Percentiles rank a stretch among this genome's conserved stretches.
These are phyloP conservation scores for Theonella swinhoei DNA, from an alignment of 37 sponge, comb jelly and placozoan genomes.

Conservation along the genomic window DNA sequence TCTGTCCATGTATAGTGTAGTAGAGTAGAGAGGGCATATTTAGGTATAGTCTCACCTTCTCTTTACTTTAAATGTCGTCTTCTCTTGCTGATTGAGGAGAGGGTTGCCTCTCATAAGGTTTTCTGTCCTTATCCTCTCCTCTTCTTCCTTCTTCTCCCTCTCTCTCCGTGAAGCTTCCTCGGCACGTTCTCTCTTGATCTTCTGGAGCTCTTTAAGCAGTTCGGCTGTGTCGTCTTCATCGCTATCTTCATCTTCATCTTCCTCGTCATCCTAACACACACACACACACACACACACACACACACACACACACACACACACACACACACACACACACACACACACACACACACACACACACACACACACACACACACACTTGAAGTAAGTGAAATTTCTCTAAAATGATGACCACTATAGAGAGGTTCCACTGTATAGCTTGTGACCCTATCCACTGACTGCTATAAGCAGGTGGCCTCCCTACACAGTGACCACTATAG, in stretches of 20 bases:
- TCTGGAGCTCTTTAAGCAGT: conserved; percentile 89
- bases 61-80: conserved; percentile 26
- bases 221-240: conserved; percentile 97
- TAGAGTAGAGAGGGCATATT: too few relatives aligned
- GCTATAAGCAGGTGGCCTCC: too few relatives aligned
- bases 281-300: conserved; percentile 16
- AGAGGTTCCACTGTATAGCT: too few relatives aligned
- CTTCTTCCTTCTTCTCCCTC: conserved; percentile 85
- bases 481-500: too few relatives aligned
- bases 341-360: conserved; percentile 41
- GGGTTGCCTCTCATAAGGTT: conserved; percentile 94
- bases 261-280: not conserved
- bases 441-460: too few relatives aligned
- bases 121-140: conserved; percentile 93
- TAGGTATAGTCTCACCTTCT: conserved; percentile 28
- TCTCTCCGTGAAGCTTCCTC: conserved; percentile 41
- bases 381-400: not conserved
- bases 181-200: conserved; percentile 34
- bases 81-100: conserved; percentile 23
- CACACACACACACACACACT: conserved; percentile 14
- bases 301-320: conserved; percentile 4
- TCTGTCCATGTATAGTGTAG: too few relatives aligned
- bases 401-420: too few relatives aligned
- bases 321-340: conserved; percentile 12
- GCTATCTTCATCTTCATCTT: conserved; percentile 2